Conservation (phyloP, 2,113 vertebrate species). For the Emberiza fucata region DNA sequence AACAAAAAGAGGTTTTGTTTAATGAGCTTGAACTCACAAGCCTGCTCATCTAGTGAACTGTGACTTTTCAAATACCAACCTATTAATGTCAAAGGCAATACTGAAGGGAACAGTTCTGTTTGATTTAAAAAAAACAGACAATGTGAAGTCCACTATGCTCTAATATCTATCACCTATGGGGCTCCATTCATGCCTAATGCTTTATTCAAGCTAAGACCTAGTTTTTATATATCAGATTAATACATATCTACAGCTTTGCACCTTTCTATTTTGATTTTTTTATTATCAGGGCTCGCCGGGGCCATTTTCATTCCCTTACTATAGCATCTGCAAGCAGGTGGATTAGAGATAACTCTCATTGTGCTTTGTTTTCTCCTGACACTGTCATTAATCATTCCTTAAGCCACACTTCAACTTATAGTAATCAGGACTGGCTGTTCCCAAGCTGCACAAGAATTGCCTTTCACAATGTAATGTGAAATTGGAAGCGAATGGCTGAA, state of each 20-base stretch:
- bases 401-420: conserved; percentile 98
- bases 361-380: conserved; percentile 98
- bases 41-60: conserved; percentile 84
- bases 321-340: conserved; percentile 94
- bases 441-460: conserved; percentile 96
- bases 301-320: conserved; percentile 90
- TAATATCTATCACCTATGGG: conserved; percentile 93
- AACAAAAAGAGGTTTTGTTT: conserved; percentile 83
- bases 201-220: conserved; percentile 83
- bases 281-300: conserved; percentile 86
- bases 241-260: conserved; percentile 84
- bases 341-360: conserved; percentile 98
- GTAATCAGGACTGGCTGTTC: conserved; percentile 99
- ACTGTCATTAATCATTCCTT: conserved; percentile 99
- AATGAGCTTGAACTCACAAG: conserved; percentile 85
- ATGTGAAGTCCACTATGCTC: conserved; percentile 92
- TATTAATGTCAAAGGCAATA: conserved; percentile 97
- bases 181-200: conserved; percentile 87
- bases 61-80: conserved; percentile 92
- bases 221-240: conserved; percentile 85
- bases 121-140: conserved; percentile 95
- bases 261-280: conserved; percentile 85
- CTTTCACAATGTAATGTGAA: conserved; percentile 95
- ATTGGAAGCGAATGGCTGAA: conserved; percentile 98
- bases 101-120: conserved; percentile 92